Percentiles rank a stretch among this genome's conserved stretches.
phyloP scores from a whole-genome alignment of 2,888 invertebrate genomes.

The Gymnosoma rotundatum region DNA sequence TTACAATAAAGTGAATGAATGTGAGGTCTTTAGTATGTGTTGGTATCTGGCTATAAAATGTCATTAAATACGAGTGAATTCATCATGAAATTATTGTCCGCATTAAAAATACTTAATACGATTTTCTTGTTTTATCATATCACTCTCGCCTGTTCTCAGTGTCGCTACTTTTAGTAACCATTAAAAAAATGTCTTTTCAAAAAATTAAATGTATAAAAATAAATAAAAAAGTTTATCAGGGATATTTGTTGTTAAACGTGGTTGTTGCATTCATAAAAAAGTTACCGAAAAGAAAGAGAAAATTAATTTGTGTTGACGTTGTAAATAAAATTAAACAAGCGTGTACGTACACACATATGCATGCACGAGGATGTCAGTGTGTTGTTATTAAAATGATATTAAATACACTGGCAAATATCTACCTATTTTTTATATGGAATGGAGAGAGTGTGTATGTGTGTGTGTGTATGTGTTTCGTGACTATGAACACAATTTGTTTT shows the following conservation, averaged over 20 bases:
- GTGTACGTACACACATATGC: constrained; percentile 3
- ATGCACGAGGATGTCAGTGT: constrained; percentile 13
- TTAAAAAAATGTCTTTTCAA: constrained; percentile 40
- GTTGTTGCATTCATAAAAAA: constrained; percentile 39
- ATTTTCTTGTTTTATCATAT: not conserved
- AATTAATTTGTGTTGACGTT: constrained; percentile 55
- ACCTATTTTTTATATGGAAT: not conserved
- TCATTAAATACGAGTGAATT: constrained; percentile 40
- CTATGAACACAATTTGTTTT: constrained; percentile 42
- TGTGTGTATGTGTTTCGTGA: not conserved
- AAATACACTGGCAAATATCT: not conserved
- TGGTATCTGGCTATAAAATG: constrained; percentile 29
- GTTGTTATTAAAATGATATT: constrained; percentile 12
- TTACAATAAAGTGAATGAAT: not conserved
- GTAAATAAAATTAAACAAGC: constrained; percentile 46
- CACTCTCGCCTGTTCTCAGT: not conserved
- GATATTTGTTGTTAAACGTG: constrained; percentile 37
- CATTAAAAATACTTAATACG: constrained; percentile 47
- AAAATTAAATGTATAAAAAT: constrained; percentile 2
- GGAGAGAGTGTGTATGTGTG: not conserved
- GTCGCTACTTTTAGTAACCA: not conserved
- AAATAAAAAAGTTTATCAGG: constrained; percentile 16
- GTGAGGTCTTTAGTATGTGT: not conserved
- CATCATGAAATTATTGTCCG: constrained; percentile 64
- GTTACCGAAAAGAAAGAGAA: not conserved